Base-by-base conservation (phyloP, 1,140 invertebrate genomes). In the Drosophila kikkawai region DNA sequence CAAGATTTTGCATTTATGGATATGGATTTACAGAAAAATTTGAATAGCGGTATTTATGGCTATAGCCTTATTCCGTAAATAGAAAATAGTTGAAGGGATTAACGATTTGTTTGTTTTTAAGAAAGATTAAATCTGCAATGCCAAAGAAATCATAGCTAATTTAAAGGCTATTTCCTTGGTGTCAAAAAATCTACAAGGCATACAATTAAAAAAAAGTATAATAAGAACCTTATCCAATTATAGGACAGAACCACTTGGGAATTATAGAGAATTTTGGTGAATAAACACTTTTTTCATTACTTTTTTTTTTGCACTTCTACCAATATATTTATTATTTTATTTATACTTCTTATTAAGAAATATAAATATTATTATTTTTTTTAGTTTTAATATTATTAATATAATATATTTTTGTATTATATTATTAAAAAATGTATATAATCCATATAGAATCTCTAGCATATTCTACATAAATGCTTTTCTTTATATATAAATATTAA, bases 41-140 rank as follows among this genome's bases (percentile, higher is more conserved):
- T 15, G 15, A 63, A 26, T 56, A 63, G 48, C 42, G 39, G 45
- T 41, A 50, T 39, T 70, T 68, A 22, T n/a, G 29, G 56, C 17
- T 29, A 6, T 29, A 29, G 5, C 5, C 26, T 29, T 29, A 29
- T 29, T 29, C 26, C 36, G 37, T 15, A 13, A 58, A 42, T 9
- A 37, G 15, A 34, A 45, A 17, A 17, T 4, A 19, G 11, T 44
- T 44, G 12, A 19, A 11, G 0, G 42, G 42, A 44, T 19, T 44
- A 44, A 44, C 17, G 17, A 7, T 5, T 9, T 12, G 17, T 15
- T 17, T 17, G 17, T 15, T 17, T 17, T 1, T 17, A 26, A 26
- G 4, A 4, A 5, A 26, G 4, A 26, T 6, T 29, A 29, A 6
- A 0, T 29, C 1, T 22, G 22, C 1, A 22, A 2, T 19, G 19